Percentiles rank a stretch among this genome's conserved stretches.
Evolutionary conservation across 2,113 vertebrate genomes (phyloP).

Genomic region (Dromaius novaehollandiae): DNA sequence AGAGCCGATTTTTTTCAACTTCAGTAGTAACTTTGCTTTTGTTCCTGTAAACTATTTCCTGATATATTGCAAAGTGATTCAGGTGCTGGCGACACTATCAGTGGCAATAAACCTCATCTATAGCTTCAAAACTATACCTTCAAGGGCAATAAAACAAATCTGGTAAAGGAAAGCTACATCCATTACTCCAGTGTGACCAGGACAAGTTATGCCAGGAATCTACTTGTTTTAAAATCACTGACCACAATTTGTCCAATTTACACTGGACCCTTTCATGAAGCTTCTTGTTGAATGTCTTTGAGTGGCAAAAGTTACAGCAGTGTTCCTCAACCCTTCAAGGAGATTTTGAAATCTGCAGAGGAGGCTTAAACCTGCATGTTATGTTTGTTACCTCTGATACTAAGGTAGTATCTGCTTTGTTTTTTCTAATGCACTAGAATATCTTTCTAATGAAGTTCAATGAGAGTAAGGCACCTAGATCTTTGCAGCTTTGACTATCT

Average conservation of each 20-base stretch:
- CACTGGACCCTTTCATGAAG: not conserved
- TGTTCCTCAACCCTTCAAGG: not conserved
- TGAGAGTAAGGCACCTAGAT: not conserved
- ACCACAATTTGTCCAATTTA: not conserved
- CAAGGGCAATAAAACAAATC: not conserved
- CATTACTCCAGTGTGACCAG: not conserved
- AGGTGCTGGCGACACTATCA: not conserved
- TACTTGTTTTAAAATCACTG: not conserved
- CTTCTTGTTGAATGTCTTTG: not conserved
- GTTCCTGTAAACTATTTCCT: not conserved
- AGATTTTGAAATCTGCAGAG: not conserved
- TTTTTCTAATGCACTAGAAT: not conserved
- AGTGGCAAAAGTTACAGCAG: not conserved
- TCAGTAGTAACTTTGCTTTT: not conserved
- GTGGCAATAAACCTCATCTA: not conserved
- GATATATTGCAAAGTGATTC: not conserved
- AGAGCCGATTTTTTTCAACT: not conserved
- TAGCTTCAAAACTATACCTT: not conserved
- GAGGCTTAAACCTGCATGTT: not conserved
- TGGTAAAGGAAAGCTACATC: not conserved
- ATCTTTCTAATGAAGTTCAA: not conserved
- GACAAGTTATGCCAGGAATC: not conserved
- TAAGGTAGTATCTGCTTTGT: not conserved
- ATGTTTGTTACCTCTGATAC: not conserved
- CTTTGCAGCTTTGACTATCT: not conserved